phyloP scores from a whole-genome alignment of 2,888 invertebrate genomes.

The Synergus laeviventris region DNA sequence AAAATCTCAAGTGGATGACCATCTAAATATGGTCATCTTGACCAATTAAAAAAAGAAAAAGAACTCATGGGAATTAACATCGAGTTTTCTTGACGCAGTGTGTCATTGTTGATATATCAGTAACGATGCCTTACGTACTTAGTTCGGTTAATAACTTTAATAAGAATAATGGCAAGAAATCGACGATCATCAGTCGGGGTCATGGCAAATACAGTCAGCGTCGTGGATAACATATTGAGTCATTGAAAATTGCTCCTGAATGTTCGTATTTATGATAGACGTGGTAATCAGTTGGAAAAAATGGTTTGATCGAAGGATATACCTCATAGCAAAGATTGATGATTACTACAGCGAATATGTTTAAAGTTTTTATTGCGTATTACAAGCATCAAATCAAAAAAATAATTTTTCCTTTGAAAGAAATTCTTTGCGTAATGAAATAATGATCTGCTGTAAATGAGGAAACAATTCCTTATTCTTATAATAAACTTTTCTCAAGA shows the following conservation, averaged over 20 bases:
- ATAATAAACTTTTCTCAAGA: not conserved
- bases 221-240: slow-evolving; percentile 19
- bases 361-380: not conserved
- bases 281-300: slow-evolving; percentile 1
- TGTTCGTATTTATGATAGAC: slow-evolving; percentile 21
- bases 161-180: slow-evolving; percentile 26
- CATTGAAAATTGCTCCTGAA: slow-evolving; percentile 26
- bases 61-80: not conserved
- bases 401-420: not conserved
- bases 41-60: not conserved
- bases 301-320: not conserved
- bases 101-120: slow-evolving; percentile 20
- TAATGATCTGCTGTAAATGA: not conserved
- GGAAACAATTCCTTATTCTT: slow-evolving; percentile 21
- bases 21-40: slow-evolving; percentile 6
- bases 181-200: slow-evolving; percentile 19
- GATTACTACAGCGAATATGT: not conserved
- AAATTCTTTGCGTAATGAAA: slow-evolving; percentile 4
- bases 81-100: not conserved
- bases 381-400: not conserved
- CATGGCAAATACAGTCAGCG: slow-evolving; percentile 2
- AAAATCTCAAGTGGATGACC: not conserved
- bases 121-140: not conserved
- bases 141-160: slow-evolving; percentile 25
- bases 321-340: not conserved